Conservation (phyloP, 2,888 invertebrate genomes). For the Alsophila aescularia region DNA sequence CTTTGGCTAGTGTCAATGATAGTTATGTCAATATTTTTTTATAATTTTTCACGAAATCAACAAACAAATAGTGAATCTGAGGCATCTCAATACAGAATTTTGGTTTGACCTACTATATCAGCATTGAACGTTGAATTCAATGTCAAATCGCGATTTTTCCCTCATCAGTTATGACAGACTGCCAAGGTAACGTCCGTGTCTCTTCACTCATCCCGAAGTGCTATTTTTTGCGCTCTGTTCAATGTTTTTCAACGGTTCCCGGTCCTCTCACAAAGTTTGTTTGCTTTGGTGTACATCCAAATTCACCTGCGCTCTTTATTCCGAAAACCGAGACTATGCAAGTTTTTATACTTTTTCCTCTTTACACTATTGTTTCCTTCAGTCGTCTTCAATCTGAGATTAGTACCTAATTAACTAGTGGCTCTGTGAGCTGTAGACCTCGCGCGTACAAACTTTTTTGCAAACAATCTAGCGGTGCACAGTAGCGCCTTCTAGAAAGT, state of each 20-base stretch:
- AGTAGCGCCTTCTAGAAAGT: no score
- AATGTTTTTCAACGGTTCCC: slow-evolving; percentile 17
- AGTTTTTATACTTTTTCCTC: neutral
- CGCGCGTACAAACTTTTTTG: no score
- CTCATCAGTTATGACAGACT: slow-evolving; percentile 24
- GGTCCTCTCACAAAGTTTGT: slow-evolving; percentile 23
- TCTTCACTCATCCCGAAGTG: slow-evolving; percentile 14
- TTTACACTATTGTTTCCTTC: neutral
- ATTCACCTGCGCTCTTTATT: slow-evolving; percentile 16
- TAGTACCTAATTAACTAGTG: no score
- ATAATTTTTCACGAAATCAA: no score
- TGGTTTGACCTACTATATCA: neutral
- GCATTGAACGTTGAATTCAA: slow-evolving; percentile 16
- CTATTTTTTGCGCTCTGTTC: slow-evolving; percentile 24
- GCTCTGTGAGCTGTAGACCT: no score
- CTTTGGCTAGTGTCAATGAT: neutral
- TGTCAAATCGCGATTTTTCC: slow-evolving; percentile 1
- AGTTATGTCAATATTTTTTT: no score
- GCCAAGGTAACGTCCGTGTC: slow-evolving; percentile 25
- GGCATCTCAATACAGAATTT: neutral
- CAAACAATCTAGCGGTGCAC: no score
- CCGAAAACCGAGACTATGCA: neutral
- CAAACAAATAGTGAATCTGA: neutral
- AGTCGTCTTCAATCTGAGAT: no score
- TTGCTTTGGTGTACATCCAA: slow-evolving; percentile 21